Evolutionary conservation across 2,888 invertebrate genomes (phyloP).

Genomic region (Lordiphosa andalusiaca): DNA sequence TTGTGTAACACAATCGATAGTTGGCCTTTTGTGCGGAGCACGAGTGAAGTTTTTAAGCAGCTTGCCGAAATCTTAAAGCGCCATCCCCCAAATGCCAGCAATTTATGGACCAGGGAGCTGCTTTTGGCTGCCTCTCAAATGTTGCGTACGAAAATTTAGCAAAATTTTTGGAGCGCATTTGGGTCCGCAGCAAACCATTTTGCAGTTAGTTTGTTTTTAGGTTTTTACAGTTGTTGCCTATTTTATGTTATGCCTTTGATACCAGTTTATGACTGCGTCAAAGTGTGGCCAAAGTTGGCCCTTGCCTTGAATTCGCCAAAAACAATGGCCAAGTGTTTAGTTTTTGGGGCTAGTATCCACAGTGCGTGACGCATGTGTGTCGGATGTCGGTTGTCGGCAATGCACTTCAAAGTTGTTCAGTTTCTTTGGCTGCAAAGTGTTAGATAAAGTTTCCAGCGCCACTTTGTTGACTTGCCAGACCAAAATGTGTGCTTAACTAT

Average conservation of each 20-base stretch:
- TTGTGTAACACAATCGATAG: slow-evolving; percentile 7
- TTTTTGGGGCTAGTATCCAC: slow-evolving; percentile 29
- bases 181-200: slow-evolving; percentile 57
- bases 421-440: slow-evolving; percentile 52
- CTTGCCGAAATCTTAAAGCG: slow-evolving; percentile 56
- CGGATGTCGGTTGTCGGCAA: slow-evolving; percentile 10
- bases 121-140: slow-evolving; percentile 41
- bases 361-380: slow-evolving; percentile 57
- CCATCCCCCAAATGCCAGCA: slow-evolving; percentile 40
- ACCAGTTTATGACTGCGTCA: slow-evolving; percentile 67
- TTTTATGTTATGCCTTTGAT: slow-evolving; percentile 57
- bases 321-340: slow-evolving; percentile 44
- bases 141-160: slow-evolving; percentile 46
- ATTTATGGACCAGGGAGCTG: slow-evolving; percentile 51
- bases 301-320: slow-evolving; percentile 13
- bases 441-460: slow-evolving; percentile 54
- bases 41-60: slow-evolving; percentile 27
- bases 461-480: slow-evolving; percentile 59
- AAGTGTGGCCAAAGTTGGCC: slow-evolving; percentile 57
- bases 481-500: slow-evolving; percentile 45
- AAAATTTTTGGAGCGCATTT: slow-evolving; percentile 57
- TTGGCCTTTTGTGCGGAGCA: neutral
- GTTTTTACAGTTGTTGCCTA: slow-evolving; percentile 52
- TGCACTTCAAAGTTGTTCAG: slow-evolving; percentile 57
- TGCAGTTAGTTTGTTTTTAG: slow-evolving; percentile 64